These are phyloP conservation scores for Spinus pinus DNA, from an alignment of 2,797 vertebrate genomes.

Conservation along the genomic window DNA sequence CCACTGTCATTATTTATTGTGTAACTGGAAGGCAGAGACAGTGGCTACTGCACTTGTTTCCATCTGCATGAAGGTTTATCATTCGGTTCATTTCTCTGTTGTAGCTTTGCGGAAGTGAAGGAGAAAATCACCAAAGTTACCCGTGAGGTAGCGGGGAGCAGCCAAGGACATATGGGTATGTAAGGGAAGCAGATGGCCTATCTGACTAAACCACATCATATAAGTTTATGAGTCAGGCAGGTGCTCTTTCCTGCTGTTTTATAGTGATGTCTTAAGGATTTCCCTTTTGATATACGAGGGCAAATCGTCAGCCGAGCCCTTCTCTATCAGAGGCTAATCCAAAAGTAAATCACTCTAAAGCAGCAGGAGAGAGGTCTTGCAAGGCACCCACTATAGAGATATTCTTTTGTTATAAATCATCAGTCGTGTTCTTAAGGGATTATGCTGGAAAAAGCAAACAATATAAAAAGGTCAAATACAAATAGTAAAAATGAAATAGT, in stretches of 20 bases:
- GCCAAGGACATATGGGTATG: constrained; percentile 61
- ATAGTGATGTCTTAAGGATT: constrained; percentile 75
- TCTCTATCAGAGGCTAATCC: constrained; percentile 66
- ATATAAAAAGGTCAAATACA: constrained; percentile 73
- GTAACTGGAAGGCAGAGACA: not conserved
- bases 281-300: constrained; percentile 75
- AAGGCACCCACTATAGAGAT: constrained; percentile 32
- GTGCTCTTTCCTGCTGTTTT: constrained; percentile 75
- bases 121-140: constrained; percentile 7
- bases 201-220: constrained; percentile 56
- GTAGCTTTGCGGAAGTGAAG: not conserved
- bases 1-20: not conserved
- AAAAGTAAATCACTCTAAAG: constrained; percentile 74
- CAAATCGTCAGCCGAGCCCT: constrained; percentile 54
- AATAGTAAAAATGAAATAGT: constrained; percentile 63
- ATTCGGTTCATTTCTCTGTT: not conserved
- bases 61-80: not conserved
- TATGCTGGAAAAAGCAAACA: constrained; percentile 67
- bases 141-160: not conserved
- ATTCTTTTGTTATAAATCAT: constrained; percentile 72
- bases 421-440: constrained; percentile 16
- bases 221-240: constrained; percentile 72
- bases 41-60: not conserved
- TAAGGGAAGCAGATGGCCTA: constrained; percentile 70
- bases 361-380: constrained; percentile 63